Conservation (phyloP, 2,797 vertebrate genomes). For the Melanotaenia pygmaea region DNA sequence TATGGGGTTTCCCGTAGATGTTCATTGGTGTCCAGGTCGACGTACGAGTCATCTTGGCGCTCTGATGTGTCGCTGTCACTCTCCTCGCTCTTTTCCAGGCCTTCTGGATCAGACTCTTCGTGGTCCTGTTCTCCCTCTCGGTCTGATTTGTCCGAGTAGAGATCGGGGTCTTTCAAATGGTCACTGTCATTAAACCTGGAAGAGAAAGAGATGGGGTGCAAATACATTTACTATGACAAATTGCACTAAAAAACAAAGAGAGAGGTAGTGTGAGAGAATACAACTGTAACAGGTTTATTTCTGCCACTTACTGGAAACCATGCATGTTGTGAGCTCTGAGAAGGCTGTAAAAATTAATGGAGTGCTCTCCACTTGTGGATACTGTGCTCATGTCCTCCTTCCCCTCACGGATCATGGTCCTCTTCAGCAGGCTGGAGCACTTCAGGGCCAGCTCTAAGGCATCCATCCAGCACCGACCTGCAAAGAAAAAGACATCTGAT, state of each 20-base stretch:
- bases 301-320: slow-evolving; percentile 88
- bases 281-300: neutral
- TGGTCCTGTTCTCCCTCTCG: slow-evolving; percentile 95
- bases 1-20: slow-evolving; percentile 90
- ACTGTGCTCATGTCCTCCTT: slow-evolving; percentile 89
- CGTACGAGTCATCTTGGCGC: slow-evolving; percentile 93
- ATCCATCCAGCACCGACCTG: slow-evolving; percentile 99
- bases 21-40: slow-evolving; percentile 90
- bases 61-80: slow-evolving; percentile 97
- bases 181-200: slow-evolving; percentile 94
- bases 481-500: neutral
- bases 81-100: slow-evolving; percentile 94
- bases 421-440: slow-evolving; percentile 95
- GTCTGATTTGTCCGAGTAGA: slow-evolving; percentile 98
- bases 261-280: neutral
- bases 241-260: neutral
- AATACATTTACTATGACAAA: neutral
- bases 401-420: slow-evolving; percentile 97
- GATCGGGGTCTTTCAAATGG: slow-evolving; percentile 95
- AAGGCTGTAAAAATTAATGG: slow-evolving; percentile 94
- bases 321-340: slow-evolving; percentile 94
- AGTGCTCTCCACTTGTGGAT: slow-evolving; percentile 83
- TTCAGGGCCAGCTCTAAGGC: slow-evolving; percentile 97
- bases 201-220: neutral
- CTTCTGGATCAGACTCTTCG: slow-evolving; percentile 95